A percentile compares a stretch with the other conserved stretches of the same genome.
These are phyloP conservation scores for Diachasma alloeum DNA, from an alignment of 1,140 invertebrate genomes.

Conservation along the genomic window DNA sequence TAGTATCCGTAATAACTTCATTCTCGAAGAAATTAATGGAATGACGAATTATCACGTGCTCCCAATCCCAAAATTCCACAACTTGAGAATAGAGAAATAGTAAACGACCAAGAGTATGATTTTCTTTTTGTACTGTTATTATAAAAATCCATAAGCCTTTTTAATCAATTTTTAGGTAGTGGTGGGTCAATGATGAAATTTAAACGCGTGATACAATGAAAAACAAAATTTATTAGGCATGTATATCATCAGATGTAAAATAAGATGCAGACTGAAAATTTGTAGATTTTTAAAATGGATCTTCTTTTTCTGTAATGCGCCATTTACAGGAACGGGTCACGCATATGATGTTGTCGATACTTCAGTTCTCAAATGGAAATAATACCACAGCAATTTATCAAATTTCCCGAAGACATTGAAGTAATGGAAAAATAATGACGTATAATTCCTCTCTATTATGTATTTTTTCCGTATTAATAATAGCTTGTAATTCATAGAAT, in stretches of 20 bases:
- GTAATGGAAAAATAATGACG: not conserved
- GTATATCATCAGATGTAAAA: constrained; percentile 55
- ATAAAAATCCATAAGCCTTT: not conserved
- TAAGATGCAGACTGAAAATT: constrained; percentile 54
- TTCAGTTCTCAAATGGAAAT: not conserved
- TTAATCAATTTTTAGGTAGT: not conserved
- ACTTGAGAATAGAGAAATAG: constrained; percentile 9
- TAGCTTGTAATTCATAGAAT: not conserved
- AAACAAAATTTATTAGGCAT: constrained; percentile 60
- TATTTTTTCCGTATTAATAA: not conserved
- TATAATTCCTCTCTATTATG: not conserved
- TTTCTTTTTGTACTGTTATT: constrained; percentile 6
- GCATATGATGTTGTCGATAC: not conserved
- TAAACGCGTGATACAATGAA: constrained; percentile 48
- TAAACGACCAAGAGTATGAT: constrained; percentile 4
- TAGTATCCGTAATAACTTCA: constrained; percentile 15
- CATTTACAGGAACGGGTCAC: not conserved
- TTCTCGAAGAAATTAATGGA: constrained; percentile 13
- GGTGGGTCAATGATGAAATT: not conserved
- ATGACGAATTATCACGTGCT: not conserved
- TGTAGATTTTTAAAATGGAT: constrained; percentile 37
- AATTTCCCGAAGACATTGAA: not conserved
- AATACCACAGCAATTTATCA: not conserved
- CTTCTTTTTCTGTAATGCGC: not conserved
- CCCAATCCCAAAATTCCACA: constrained; percentile 1